phyloP scores from a whole-genome alignment of 2,797 vertebrate genomes.

The Dermochelys coriacea region DNA sequence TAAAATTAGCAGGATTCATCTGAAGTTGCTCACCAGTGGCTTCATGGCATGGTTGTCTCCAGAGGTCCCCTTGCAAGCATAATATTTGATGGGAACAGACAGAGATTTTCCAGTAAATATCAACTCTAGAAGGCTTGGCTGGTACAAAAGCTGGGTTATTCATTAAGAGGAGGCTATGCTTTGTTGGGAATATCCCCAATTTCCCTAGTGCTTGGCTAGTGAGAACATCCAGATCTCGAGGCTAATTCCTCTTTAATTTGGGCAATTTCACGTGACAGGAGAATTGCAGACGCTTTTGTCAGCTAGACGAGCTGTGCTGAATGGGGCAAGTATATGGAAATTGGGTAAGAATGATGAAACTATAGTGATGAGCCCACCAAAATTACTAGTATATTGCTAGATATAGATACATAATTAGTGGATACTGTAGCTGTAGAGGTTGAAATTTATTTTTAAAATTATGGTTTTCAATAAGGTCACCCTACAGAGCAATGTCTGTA shows the following conservation, averaged over 20 bases:
- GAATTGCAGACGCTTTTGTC: not conserved
- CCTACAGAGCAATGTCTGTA: not conserved
- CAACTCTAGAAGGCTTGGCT: not conserved
- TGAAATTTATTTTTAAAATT: not conserved
- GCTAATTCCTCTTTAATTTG: not conserved
- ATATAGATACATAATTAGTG: not conserved
- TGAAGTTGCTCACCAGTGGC: not conserved
- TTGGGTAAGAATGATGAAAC: not conserved
- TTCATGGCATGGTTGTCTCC: not conserved
- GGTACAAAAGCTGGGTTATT: not conserved
- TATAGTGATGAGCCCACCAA: accelerated
- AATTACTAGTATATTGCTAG: not conserved
- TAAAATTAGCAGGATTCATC: not conserved
- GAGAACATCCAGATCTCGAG: accelerated
- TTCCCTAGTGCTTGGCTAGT: not conserved
- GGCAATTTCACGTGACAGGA: not conserved
- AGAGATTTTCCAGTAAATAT: not conserved
- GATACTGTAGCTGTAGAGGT: not conserved
- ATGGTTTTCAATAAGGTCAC: not conserved
- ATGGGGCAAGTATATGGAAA: no score
- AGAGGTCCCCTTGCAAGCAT: not conserved
- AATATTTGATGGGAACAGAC: not conserved
- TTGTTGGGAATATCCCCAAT: not conserved
- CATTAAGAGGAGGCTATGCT: not conserved
- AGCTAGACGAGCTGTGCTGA: not conserved